These are phyloP conservation scores for Lasioglossum zephyrum DNA, from an alignment of 2,888 invertebrate species.

Conservation along the genomic window DNA sequence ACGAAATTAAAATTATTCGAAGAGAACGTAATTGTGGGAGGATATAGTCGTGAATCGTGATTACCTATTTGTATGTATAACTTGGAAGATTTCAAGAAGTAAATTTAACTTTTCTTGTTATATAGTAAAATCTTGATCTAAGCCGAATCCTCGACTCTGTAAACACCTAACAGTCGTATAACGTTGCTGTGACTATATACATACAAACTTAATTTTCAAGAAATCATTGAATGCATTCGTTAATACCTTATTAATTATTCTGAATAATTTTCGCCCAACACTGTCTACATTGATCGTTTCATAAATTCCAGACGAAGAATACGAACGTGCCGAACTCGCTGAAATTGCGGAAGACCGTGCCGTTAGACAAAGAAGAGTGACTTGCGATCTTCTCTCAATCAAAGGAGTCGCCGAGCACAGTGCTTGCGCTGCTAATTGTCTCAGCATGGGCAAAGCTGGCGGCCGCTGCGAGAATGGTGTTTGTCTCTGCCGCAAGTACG, in stretches of 20 bases:
- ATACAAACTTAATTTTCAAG: too few species aligned
- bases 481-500: slow-evolving; percentile 78
- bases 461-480: slow-evolving; percentile 76
- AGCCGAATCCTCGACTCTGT: too few species aligned
- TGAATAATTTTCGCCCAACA: neutral
- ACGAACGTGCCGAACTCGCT: neutral
- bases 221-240: too few species aligned
- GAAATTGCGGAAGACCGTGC: slow-evolving; percentile 64
- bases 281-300: neutral
- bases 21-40: too few species aligned
- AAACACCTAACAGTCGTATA: too few species aligned
- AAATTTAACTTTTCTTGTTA: neutral
- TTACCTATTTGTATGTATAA: too few species aligned
- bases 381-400: slow-evolving; percentile 76
- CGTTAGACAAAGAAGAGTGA: slow-evolving; percentile 77
- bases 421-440: slow-evolving; percentile 79
- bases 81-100: too few species aligned
- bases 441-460: slow-evolving; percentile 78
- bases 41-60: too few species aligned
- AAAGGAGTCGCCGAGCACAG: slow-evolving; percentile 64
- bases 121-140: too few species aligned
- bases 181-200: too few species aligned
- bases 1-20: too few species aligned
- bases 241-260: neutral
- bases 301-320: neutral